A percentile compares a stretch with the other conserved stretches of the same genome.
These are phyloP conservation scores for Heliornis fulica DNA, from an alignment of 2,113 vertebrate species.

Conservation along the genomic window DNA sequence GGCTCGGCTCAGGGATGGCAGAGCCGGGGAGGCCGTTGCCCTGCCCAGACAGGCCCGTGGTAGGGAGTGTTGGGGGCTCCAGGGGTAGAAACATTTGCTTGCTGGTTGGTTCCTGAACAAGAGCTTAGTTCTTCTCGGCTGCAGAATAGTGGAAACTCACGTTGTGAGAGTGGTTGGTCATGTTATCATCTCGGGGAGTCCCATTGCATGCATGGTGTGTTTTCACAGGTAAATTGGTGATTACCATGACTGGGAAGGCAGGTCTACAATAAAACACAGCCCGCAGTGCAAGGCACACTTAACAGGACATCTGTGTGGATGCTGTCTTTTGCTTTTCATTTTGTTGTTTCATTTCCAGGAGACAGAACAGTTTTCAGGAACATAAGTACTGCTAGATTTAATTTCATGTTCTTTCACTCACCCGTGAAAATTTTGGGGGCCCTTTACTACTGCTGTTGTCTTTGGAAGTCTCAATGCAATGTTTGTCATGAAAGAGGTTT, in stretches of 20 bases:
- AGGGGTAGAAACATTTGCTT: accelerated
- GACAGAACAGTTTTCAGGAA: not conserved
- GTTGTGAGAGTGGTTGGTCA: not conserved
- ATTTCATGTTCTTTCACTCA: not conserved
- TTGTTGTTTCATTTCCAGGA: not conserved
- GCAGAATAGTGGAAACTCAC: accelerated
- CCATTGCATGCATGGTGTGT: accelerated
- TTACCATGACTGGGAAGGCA: not conserved
- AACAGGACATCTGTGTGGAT: not conserved
- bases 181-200: not conserved
- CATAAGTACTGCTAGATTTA: not conserved
- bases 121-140: not conserved
- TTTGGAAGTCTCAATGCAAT: not conserved
- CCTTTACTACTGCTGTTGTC: not conserved
- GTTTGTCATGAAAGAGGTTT: not conserved
- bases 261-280: not conserved
- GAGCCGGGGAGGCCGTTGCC: not conserved
- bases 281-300: not conserved
- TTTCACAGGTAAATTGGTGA: not conserved
- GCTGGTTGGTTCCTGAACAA: accelerated
- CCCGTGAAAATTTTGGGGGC: not conserved
- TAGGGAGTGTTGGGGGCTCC: not conserved
- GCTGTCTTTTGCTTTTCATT: not conserved
- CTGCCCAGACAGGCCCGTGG: not conserved
- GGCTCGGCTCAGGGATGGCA: not conserved